These are phyloP conservation scores for Zaprionus taronus DNA, from an alignment of 1,140 invertebrate genomes.

Conservation along the genomic window DNA sequence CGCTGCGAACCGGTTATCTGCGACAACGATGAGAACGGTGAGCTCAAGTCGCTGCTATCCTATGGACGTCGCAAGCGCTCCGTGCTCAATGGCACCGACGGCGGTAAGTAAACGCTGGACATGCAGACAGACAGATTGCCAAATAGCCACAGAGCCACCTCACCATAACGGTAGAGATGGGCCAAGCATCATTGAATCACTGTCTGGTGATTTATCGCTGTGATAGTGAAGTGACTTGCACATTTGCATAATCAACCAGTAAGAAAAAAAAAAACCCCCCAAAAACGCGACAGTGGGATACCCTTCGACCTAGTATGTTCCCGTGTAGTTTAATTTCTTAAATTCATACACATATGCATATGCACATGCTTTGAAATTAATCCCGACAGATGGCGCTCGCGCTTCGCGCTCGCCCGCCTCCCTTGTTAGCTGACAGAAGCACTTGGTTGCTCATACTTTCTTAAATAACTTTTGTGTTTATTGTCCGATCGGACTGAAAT, in stretches of 20 bases:
- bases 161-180: conserved; percentile 37
- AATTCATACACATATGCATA: no score
- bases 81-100: conserved; percentile 73
- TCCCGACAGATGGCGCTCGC: no score
- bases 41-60: conserved; percentile 91
- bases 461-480: no score
- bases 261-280: no score
- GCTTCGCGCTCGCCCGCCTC: no score
- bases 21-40: conserved; percentile 91
- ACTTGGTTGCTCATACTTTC: no score
- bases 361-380: no score
- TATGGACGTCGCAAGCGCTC: conserved; percentile 88
- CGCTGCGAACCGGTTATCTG: conserved; percentile 96
- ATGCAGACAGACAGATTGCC: background rate
- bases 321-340: no score
- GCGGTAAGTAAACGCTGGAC: conserved; percentile 71
- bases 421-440: no score
- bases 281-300: no score
- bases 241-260: conserved; percentile 7
- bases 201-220: conserved; percentile 25
- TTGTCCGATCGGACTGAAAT: no score
- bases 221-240: conserved; percentile 31
- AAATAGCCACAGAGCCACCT: background rate
- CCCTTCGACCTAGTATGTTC: no score
- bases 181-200: conserved; percentile 23